phyloP scores from a whole-genome alignment of 1,140 invertebrate genomes.

The Pseudachorutes palmiensis region DNA sequence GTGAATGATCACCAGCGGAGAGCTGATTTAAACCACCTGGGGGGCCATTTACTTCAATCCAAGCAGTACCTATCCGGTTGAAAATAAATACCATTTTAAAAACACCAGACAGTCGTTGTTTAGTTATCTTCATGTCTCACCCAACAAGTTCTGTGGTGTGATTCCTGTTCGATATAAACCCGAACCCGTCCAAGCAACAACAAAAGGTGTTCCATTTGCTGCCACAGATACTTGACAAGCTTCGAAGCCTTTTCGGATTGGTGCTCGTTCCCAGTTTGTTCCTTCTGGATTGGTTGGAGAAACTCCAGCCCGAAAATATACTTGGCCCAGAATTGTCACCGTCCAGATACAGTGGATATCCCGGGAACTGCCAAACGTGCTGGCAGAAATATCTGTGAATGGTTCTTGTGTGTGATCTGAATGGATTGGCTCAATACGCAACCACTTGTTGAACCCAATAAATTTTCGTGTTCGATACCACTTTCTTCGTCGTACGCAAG shows the following conservation, averaged over 20 bases:
- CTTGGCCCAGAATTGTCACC: constrained; percentile 75
- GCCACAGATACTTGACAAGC: constrained; percentile 74
- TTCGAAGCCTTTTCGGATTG: constrained; percentile 64
- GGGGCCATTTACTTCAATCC: constrained; percentile 71
- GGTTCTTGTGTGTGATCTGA: constrained; percentile 74
- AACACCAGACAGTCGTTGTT: no score
- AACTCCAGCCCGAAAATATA: constrained; percentile 75
- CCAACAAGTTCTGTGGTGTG: constrained; percentile 61
- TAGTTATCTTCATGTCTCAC: constrained; percentile 40
- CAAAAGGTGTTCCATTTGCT: constrained; percentile 74
- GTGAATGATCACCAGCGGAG: constrained; percentile 70
- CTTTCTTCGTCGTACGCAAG: constrained; percentile 77
- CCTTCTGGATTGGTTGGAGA: constrained; percentile 73
- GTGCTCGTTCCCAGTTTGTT: constrained; percentile 65
- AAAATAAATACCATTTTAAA: no score
- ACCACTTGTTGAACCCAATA: constrained; percentile 82
- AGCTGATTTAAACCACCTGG: constrained; percentile 54
- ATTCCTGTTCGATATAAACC: constrained; percentile 69
- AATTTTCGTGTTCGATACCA: constrained; percentile 81
- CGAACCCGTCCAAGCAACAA: constrained; percentile 68
- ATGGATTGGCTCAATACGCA: constrained; percentile 74
- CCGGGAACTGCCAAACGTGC: constrained; percentile 66
- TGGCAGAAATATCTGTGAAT: constrained; percentile 74
- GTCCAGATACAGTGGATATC: constrained; percentile 78
- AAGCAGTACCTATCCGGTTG: constrained; percentile 43